Evolutionary conservation across 1,140 invertebrate genomes (phyloP).

Genomic region (Drosophila aff.): DNA sequence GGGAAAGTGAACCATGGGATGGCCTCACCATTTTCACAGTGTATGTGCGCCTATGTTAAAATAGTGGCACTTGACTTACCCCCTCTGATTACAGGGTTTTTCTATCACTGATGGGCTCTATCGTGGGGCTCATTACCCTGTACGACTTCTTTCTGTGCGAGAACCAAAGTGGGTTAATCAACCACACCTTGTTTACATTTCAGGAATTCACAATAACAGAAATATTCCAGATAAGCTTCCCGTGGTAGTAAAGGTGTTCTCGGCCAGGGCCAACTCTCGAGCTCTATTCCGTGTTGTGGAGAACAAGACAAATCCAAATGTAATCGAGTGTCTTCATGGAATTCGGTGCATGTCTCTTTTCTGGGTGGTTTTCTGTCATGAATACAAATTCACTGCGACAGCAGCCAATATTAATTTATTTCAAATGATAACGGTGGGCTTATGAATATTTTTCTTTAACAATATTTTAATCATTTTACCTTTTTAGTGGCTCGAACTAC

Average conservation of each 20-base stretch:
- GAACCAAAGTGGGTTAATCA: constrained; percentile 46
- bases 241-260: constrained; percentile 38
- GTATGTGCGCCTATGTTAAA: constrained; percentile 15
- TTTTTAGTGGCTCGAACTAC: constrained; percentile 74
- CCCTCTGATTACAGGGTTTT: constrained; percentile 32
- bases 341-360: constrained; percentile 87
- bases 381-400: constrained; percentile 59
- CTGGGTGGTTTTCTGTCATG: constrained; percentile 88
- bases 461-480: neutral
- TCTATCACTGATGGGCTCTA: constrained; percentile 27
- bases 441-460: neutral
- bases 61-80: neutral
- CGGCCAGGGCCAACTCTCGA: constrained; percentile 47
- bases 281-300: constrained; percentile 41
- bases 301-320: constrained; percentile 47
- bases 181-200: neutral
- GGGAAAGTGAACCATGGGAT: constrained; percentile 13
- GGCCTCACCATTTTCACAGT: constrained; percentile 61
- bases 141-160: constrained; percentile 46
- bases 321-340: constrained; percentile 86
- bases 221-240: constrained; percentile 28
- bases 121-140: constrained; percentile 32
- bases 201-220: neutral
- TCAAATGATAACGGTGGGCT: constrained; percentile 14
- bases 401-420: constrained; percentile 59